Conservation (phyloP, 2,888 invertebrate genomes). For the Cryptosula pallasiana region DNA sequence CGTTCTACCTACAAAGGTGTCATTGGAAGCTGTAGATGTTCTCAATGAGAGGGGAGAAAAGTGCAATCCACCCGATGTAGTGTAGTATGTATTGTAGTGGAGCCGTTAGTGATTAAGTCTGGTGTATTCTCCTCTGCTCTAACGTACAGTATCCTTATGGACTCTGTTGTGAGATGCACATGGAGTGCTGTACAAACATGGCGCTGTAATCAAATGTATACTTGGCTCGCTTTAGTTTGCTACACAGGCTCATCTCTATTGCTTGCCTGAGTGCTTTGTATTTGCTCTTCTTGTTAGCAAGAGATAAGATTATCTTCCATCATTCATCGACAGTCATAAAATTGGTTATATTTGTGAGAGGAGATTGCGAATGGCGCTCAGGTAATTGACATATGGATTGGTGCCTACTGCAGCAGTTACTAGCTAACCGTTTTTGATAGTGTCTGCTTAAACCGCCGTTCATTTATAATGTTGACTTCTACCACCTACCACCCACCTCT, state of each 20-base stretch:
- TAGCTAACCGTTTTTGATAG: too few relatives aligned
- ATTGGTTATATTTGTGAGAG: too few relatives aligned
- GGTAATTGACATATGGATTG: too few relatives aligned
- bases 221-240: slow-evolving; percentile 11
- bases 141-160: neutral
- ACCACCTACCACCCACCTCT: too few relatives aligned
- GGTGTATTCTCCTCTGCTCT: neutral
- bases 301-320: slow-evolving; percentile 12
- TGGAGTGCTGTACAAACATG: slow-evolving; percentile 3
- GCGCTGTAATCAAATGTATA: neutral
- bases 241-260: neutral
- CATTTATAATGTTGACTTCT: too few relatives aligned
- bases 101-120: neutral
- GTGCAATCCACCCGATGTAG: neutral
- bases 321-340: neutral
- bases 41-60: neutral
- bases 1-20: too few relatives aligned
- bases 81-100: neutral
- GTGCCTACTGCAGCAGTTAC: too few relatives aligned
- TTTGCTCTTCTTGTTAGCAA: slow-evolving; percentile 16
- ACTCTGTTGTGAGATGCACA: neutral
- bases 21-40: too few relatives aligned
- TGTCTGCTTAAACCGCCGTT: too few relatives aligned
- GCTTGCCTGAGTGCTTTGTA: slow-evolving; percentile 8
- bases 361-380: too few relatives aligned